Conservation (phyloP, 2,113 vertebrate species). For the Bothrops jararaca region DNA sequence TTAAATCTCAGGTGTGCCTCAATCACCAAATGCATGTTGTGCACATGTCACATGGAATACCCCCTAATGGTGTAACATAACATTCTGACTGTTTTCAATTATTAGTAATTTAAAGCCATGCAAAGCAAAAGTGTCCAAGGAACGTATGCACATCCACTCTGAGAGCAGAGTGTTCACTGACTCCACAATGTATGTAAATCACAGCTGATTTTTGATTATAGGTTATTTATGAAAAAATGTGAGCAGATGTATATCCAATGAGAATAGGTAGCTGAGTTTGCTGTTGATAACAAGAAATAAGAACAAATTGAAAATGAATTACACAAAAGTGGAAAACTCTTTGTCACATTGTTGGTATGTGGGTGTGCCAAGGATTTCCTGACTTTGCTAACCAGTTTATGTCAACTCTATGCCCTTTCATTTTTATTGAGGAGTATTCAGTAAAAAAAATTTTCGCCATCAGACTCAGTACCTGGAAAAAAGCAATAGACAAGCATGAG, state of each 20-base stretch:
- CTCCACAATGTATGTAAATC: background rate
- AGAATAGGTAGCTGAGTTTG: background rate
- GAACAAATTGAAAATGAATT: background rate
- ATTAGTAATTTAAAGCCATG: background rate
- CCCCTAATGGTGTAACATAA: background rate
- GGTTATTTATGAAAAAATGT: background rate
- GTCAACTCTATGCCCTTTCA: background rate
- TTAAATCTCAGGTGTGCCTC: background rate
- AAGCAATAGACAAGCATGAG: background rate
- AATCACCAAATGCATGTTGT: background rate
- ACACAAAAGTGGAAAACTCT: background rate
- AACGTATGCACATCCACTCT: accelerated
- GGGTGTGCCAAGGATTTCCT: background rate
- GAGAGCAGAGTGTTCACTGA: background rate
- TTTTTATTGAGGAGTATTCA: background rate
- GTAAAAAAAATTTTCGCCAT: background rate
- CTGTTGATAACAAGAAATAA: background rate
- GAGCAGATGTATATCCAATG: background rate
- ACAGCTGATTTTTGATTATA: background rate
- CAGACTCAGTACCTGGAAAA: background rate
- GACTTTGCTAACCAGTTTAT: background rate
- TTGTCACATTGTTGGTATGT: background rate
- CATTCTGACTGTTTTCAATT: background rate
- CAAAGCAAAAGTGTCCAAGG: background rate
- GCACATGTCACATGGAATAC: background rate